Base-by-base conservation (phyloP, 2,888 invertebrate species). In the Lepas anatifera region DNA sequence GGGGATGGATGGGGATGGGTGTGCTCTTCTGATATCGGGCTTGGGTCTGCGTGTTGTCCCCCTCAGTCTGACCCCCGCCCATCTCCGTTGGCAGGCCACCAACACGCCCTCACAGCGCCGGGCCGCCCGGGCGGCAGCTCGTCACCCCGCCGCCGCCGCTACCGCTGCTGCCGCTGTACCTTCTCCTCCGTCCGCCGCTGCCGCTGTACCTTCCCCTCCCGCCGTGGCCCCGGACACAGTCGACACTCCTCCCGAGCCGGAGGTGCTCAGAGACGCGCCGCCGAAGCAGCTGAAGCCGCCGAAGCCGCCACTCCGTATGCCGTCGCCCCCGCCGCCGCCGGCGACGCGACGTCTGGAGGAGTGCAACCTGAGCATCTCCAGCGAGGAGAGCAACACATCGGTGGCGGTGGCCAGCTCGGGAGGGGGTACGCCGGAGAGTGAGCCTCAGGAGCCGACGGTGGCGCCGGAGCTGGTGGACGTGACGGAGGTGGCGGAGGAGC, bases 381-480 rank as follows among this genome's bases (percentile, higher is more conserved):
- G 58, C 16, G 73, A 70, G n/a, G 72, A 72, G 13, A 72, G 71
- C 41, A 69, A 71, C 27, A 52, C 58, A 39, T 68, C 71, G 37
- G 68, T 71, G 29, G 70, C 73, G 29, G 70, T 70, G 16, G 72
- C 72, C n/a, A 71, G 73, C 27, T 70, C 73, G 37, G 73, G 70
- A 52, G n/a, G n/a, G 52, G 73, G 71, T n/a, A 67, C 72, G 32
- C 72, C 73, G 6, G 71, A 69, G 16, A 66, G 64, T 3, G 71
- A 71, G 43, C 71, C n/a, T 73, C 73, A 25, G 73, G 72, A 35
- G 72, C 71, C 68, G 70, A 71, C 3, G 72, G 70, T 16, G 73
- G 72, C 64, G 71, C 73, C 32, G 72, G 52, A 71, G 70, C 73
- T 16, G 72, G 72, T 41, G 70, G 68, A 35, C 68, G 70, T 25